These are phyloP conservation scores for Gobio gobio DNA, from an alignment of 2,113 vertebrate genomes.

Conservation along the genomic window DNA sequence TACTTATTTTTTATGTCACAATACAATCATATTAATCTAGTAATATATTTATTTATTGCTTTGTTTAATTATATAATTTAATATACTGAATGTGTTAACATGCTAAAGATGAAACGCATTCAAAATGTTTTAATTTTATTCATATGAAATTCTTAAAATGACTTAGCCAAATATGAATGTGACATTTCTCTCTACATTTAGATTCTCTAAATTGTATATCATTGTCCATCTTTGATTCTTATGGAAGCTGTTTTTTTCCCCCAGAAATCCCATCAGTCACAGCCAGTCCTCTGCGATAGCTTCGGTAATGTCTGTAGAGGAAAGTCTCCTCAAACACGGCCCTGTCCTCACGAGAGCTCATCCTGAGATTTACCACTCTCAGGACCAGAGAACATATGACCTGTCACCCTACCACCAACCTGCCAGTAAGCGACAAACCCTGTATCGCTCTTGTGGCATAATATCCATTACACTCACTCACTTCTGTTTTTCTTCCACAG, in stretches of 20 bases:
- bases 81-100: too few species aligned
- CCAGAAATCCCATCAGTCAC: slow-evolving; percentile 86
- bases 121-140: too few species aligned
- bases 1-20: background rate
- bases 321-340: slow-evolving; percentile 81
- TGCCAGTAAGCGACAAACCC: slow-evolving; percentile 77
- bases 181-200: background rate
- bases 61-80: background rate
- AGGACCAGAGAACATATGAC: slow-evolving; percentile 86
- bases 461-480: background rate
- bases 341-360: slow-evolving; percentile 84
- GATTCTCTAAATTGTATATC: background rate
- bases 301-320: slow-evolving; percentile 77
- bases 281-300: slow-evolving; percentile 81
- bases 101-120: too few species aligned
- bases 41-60: background rate
- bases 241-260: slow-evolving; percentile 79
- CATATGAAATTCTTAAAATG: too few species aligned
- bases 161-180: background rate
- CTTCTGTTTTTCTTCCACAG: slow-evolving; percentile 65
- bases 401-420: slow-evolving; percentile 80
- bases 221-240: slow-evolving; percentile 41
- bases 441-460: background rate
- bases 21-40: background rate
- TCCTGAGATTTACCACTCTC: slow-evolving; percentile 86